Percentiles rank a stretch among this genome's conserved stretches.
Conservation (phyloP, 2,888 invertebrate species). For the Macrostomum cliftonense region DNA sequence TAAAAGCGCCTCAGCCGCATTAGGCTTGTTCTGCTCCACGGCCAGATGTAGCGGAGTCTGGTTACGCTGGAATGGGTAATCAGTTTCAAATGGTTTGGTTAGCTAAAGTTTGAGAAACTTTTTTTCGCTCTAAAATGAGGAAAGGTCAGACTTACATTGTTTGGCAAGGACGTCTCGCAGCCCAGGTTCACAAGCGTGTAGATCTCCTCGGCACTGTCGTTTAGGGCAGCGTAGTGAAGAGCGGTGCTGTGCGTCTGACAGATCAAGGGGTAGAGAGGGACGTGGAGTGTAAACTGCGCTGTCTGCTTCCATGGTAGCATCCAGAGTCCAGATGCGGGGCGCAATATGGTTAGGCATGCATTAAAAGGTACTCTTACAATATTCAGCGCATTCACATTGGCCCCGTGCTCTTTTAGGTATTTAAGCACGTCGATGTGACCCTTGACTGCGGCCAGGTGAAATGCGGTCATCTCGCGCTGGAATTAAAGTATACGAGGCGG, state of each 20-base stretch:
- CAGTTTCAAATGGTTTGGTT: no score
- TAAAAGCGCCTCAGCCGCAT: constrained; percentile 48
- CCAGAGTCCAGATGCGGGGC: no score
- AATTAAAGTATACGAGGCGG: constrained; percentile 4
- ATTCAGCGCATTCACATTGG: constrained; percentile 28
- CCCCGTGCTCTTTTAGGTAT: constrained; percentile 26
- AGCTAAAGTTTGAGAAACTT: no score
- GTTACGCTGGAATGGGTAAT: constrained; percentile 44
- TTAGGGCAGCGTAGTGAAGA: constrained; percentile 60
- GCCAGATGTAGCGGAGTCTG: constrained; percentile 59
- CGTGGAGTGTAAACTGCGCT: no score
- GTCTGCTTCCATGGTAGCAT: no score
- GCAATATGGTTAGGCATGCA: no score
- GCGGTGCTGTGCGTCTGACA: constrained; percentile 50
- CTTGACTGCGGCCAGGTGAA: constrained; percentile 28
- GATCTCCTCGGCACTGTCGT: constrained; percentile 54
- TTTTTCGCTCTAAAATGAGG: no score
- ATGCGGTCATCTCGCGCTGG: constrained; percentile 33
- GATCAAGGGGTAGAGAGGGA: no score
- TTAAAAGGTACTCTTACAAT: constrained; percentile 19
- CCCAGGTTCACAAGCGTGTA: constrained; percentile 51
- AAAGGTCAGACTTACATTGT: constrained; percentile 44
- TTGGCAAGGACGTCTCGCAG: constrained; percentile 53
- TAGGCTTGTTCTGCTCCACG: constrained; percentile 52
- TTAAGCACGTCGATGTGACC: constrained; percentile 25